Evolutionary conservation across 1,140 invertebrate genomes (phyloP).

Genomic region (Charaxes varanes): DNA sequence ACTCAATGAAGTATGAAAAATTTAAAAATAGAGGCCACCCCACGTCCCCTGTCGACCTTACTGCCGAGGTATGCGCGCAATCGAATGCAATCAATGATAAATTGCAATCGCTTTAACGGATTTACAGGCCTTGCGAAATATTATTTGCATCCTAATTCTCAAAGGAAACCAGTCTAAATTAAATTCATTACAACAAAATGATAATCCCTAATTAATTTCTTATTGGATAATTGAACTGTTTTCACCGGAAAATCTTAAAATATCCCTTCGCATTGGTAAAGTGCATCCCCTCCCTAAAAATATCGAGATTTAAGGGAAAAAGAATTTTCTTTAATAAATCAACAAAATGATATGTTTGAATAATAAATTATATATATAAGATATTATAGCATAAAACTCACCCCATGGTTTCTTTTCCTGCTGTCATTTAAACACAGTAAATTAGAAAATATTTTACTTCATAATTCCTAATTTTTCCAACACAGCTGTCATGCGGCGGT

Average conservation of each 20-base stretch:
- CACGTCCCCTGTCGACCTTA: conserved; percentile 52
- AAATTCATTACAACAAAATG: not conserved
- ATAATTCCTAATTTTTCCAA: conserved; percentile 65
- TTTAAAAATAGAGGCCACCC: conserved; percentile 54
- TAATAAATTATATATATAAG: not conserved
- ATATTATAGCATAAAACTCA: conserved; percentile 40
- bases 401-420: conserved; percentile 79
- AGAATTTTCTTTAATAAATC: conserved; percentile 21
- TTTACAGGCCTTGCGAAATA: conserved; percentile 20
- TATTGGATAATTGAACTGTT: conserved; percentile 19
- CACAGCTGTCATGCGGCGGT: conserved; percentile 60
- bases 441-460: conserved; percentile 60
- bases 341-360: not conserved
- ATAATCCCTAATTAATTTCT: not conserved
- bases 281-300: conserved; percentile 71
- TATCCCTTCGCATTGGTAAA: conserved; percentile 66
- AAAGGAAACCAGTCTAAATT: no score
- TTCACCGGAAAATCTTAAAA: conserved; percentile 44
- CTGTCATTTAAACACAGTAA: conserved; percentile 76
- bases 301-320: conserved; percentile 44
- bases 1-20: conserved; percentile 39
- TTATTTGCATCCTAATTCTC: not conserved
- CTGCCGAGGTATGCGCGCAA: conserved; percentile 41
- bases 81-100: conserved; percentile 53
- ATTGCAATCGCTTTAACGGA: conserved; percentile 34